Conservation (phyloP, 2,797 vertebrate species). For the Setipinna tenuifilis region DNA sequence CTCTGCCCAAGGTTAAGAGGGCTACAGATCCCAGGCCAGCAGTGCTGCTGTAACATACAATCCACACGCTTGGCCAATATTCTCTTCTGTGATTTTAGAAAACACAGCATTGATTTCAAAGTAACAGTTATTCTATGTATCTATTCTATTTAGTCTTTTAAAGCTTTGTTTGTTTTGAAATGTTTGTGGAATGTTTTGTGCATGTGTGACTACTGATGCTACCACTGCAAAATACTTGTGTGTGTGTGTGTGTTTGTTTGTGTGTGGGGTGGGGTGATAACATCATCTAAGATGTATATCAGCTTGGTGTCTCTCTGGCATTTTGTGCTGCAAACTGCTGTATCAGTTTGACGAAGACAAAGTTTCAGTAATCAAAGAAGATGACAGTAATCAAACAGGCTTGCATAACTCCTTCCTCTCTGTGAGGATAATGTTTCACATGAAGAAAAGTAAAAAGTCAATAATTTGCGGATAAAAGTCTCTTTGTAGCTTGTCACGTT, state of each 20-base stretch:
- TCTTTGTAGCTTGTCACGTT: background rate
- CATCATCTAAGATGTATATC: background rate
- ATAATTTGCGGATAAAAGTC: background rate
- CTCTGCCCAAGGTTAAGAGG: constrained; percentile 15
- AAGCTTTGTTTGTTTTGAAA: too few relatives aligned
- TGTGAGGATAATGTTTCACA: background rate
- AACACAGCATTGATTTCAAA: too few relatives aligned
- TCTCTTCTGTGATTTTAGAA: too few relatives aligned
- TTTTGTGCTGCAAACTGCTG: background rate
- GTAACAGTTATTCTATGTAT: too few relatives aligned
- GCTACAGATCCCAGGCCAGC: background rate
- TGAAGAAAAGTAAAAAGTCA: background rate
- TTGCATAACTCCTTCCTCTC: background rate
- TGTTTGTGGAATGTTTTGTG: too few relatives aligned
- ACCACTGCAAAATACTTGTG: background rate
- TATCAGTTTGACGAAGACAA: too few relatives aligned
- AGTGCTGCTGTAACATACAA: background rate
- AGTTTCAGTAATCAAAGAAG: background rate
- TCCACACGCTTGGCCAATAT: too few relatives aligned
- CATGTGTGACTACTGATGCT: too few relatives aligned
- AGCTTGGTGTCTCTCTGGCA: background rate
- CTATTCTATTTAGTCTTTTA: too few relatives aligned
- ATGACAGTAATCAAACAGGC: background rate
- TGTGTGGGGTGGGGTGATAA: background rate
- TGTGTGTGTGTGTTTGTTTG: background rate